Evolutionary conservation across 2,888 invertebrate species (phyloP).

Genomic region (Encarsia formosa): DNA sequence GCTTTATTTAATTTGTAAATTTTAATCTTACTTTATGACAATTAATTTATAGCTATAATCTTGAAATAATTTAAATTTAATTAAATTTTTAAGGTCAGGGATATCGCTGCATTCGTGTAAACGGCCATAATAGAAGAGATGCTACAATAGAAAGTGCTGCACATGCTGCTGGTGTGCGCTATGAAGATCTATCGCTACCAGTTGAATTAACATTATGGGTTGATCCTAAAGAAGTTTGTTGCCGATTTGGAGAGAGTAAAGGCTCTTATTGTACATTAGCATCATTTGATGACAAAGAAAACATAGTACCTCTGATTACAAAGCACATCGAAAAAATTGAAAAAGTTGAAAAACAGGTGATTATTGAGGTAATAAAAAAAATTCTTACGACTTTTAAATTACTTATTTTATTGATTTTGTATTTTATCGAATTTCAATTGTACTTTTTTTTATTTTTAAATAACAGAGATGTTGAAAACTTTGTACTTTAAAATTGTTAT

Average conservation of each 20-base stretch:
- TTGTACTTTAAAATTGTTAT: no score
- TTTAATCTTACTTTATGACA: no score
- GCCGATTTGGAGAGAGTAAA: constrained; percentile 60
- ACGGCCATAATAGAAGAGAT: constrained; percentile 63
- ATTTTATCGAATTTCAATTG: no score
- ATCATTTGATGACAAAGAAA: constrained; percentile 53
- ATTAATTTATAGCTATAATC: no score
- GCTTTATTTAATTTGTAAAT: no score
- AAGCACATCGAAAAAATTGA: constrained; percentile 20
- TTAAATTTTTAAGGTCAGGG: no score
- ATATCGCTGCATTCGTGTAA: constrained; percentile 68
- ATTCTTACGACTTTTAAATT: no score
- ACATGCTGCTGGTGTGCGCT: constrained; percentile 59
- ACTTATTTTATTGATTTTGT: no score
- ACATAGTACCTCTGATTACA: constrained; percentile 31
- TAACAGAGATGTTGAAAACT: no score
- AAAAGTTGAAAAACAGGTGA: constrained; percentile 23
- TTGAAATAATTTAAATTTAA: no score
- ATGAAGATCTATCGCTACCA: constrained; percentile 62
- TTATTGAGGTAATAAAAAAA: constrained; percentile 22
- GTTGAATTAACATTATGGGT: constrained; percentile 74
- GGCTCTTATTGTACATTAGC: constrained; percentile 62
- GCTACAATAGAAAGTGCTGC: constrained; percentile 64
- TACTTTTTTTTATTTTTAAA: no score
- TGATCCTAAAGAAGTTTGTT: constrained; percentile 65